Evolutionary conservation across 2,113 vertebrate species (phyloP).

Genomic region (Microtus ochrogaster): DNA sequence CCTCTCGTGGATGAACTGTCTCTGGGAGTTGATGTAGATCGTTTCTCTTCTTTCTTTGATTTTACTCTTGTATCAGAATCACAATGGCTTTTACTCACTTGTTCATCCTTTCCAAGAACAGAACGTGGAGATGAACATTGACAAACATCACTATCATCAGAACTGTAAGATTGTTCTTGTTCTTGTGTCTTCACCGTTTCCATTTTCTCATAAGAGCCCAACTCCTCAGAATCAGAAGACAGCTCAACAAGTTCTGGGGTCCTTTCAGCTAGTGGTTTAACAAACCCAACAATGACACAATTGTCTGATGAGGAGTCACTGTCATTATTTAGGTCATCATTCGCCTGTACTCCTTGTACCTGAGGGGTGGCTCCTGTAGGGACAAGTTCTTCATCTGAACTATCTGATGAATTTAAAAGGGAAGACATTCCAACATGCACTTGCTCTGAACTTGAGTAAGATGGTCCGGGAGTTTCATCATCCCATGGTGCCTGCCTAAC

Average conservation of each 20-base stretch:
- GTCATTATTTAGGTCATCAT: slow-evolving; percentile 80
- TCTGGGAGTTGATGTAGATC: slow-evolving; percentile 63
- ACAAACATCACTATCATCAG: slow-evolving; percentile 86
- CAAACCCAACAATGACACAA: slow-evolving; percentile 93
- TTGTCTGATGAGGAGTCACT: slow-evolving; percentile 86
- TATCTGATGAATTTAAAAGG: slow-evolving; percentile 89
- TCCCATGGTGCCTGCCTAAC: slow-evolving; percentile 92
- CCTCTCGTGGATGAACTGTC: slow-evolving; percentile 77
- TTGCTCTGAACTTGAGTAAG: slow-evolving; percentile 91
- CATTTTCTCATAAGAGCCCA: slow-evolving; percentile 84
- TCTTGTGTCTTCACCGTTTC: slow-evolving; percentile 84
- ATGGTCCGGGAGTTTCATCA: slow-evolving; percentile 95
- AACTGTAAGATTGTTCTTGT: slow-evolving; percentile 87
- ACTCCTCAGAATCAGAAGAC: slow-evolving; percentile 93
- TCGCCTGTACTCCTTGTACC: slow-evolving; percentile 70
- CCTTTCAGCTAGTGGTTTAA: slow-evolving; percentile 93
- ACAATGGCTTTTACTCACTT: slow-evolving; percentile 62
- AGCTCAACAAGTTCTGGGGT: slow-evolving; percentile 96
- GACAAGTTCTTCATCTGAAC: slow-evolving; percentile 89
- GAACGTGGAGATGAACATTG: slow-evolving; percentile 84
- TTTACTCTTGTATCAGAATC: slow-evolving; percentile 75
- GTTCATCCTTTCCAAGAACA: slow-evolving; percentile 76
- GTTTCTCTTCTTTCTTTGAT: slow-evolving; percentile 78
- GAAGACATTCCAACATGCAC: slow-evolving; percentile 84
- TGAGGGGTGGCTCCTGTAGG: slow-evolving; percentile 70